Conservation (phyloP, 2,113 vertebrate species). For the Hemiprocne comata region DNA sequence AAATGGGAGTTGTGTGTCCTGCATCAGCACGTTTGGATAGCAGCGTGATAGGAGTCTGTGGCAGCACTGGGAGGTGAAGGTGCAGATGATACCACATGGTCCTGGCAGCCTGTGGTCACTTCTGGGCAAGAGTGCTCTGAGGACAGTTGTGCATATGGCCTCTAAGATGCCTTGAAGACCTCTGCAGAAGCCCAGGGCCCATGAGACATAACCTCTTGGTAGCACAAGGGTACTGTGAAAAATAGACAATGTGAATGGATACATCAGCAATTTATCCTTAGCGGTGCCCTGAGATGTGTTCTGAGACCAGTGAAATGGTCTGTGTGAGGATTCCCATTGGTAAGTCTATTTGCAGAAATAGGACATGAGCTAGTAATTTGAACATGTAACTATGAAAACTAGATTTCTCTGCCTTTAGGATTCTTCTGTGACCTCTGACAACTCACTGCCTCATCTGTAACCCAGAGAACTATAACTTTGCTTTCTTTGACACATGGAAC, state of each 20-base stretch:
- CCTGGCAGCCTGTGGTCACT: background rate
- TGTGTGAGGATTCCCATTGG: background rate
- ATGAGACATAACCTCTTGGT: background rate
- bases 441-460: background rate
- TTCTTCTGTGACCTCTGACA: background rate
- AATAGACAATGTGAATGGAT: background rate
- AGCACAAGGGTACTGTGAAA: background rate
- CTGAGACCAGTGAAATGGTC: background rate
- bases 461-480: background rate
- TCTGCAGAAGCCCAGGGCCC: background rate
- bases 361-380: background rate
- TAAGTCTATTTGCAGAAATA: slow-evolving; percentile 3
- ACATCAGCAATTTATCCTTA: background rate
- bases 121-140: background rate
- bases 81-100: background rate
- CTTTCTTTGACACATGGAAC: background rate
- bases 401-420: background rate
- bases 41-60: background rate
- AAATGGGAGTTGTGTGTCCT: background rate
- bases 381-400: background rate
- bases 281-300: background rate
- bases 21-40: background rate
- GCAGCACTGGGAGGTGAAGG: background rate
- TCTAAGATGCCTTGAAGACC: background rate
- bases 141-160: background rate